Evolutionary conservation across 1,140 invertebrate species (phyloP), one percentile per base, ranked within the genome.

Genomic region (Panulirus ornatus): DNA sequence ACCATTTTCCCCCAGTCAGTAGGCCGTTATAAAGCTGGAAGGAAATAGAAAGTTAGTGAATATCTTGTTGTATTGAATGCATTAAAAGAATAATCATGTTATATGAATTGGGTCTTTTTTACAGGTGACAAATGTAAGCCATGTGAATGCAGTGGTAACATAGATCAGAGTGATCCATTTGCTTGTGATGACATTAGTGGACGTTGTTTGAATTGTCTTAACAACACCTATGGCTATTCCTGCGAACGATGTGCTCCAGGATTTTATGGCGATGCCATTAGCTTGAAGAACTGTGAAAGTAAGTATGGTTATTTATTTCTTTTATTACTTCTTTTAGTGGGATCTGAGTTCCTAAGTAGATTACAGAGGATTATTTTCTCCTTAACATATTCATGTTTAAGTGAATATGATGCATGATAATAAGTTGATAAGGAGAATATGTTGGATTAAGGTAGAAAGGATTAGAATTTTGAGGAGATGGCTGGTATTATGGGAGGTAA

Each of bases 111-210:
- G 27, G 34, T 76, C 30, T 34, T 14, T 63, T 11, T 76, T 42
- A 47, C 92, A 94, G 97, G 96, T 22, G 97, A 98, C 82, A 95
- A 95, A 79, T 99, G 98, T 93, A 96, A 97, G 92, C 96, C 96
- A 1, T 99, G 98, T 93, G 94, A 97, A 83, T 99, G 98, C 93
- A 98, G 97, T 22, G 97, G 97, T 1, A 99, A 99, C 93, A 99
- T 99, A 58, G 97, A 99, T 93, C 94, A 96, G 0, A 94, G n/a
- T 14, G 97, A 97, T 92, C 95, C 96, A 0, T 95, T 95, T 5
- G 96, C 97, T 0, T 99, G 98, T 93, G 96, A 99, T 93, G 97
- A 97, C 0, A 95, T 97, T n/a, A 97, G 96, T 0, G 98, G 98
- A 0, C 95, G 97, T 91, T 99, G 98, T 93, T 93, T 98, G 16